Conservation (phyloP, 2,797 vertebrate genomes). For the Pantherophis alleghaniensis region DNA sequence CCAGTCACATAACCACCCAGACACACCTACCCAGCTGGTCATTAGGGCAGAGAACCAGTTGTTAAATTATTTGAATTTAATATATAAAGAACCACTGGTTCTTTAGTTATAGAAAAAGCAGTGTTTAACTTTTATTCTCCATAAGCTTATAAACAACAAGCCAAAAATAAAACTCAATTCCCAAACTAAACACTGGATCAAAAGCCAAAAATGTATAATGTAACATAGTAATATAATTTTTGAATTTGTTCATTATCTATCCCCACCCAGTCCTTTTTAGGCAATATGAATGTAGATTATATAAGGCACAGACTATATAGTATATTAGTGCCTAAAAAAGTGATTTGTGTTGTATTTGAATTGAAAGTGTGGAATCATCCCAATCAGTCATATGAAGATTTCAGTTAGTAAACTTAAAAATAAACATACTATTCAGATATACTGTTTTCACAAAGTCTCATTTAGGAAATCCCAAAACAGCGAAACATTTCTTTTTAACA, state of each 20-base stretch:
- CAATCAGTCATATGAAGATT: not conserved
- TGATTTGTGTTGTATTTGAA: not conserved
- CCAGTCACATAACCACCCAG: too few species aligned
- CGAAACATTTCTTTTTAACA: not conserved
- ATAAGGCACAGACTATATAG: not conserved
- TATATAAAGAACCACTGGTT: too few species aligned
- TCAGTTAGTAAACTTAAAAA: not conserved
- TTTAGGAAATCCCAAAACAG: not conserved
- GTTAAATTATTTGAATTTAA: too few species aligned
- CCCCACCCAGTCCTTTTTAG: not conserved
- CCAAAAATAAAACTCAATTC: not conserved
- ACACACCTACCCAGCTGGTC: too few species aligned
- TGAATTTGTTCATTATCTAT: not conserved
- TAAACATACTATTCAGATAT: not conserved
- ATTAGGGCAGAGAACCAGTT: too few species aligned
- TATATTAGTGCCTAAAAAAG: not conserved
- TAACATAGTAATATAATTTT: not conserved
- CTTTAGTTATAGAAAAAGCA: not conserved
- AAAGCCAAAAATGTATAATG: not conserved
- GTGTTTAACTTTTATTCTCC: not conserved
- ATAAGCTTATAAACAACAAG: not conserved
- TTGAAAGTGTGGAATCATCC: not conserved
- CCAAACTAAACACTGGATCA: not conserved
- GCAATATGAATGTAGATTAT: not conserved
- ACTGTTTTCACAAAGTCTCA: not conserved